Base-by-base conservation (phyloP, 2,888 invertebrate species). In the Dioctria rufipes region DNA sequence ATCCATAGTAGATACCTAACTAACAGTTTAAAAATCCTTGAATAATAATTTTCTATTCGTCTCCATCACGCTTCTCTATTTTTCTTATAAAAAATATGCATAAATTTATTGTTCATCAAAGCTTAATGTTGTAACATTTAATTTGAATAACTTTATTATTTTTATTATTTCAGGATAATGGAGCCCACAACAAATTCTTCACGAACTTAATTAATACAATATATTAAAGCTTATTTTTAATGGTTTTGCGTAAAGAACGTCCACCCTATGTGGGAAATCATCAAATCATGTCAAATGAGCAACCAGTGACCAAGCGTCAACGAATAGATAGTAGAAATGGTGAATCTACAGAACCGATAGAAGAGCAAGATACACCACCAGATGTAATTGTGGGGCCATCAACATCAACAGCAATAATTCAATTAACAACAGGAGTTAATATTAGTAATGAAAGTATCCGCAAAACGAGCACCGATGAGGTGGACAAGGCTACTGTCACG, bases 271-370 rank as follows among this genome's bases (percentile, higher is more conserved):
- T 80, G 83, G 84, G 84, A 84, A 81, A 82, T 79, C 83, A 84
- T 60, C 78, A 66, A 65, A 83, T 60, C 78, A 94, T 94, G 94
- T 93, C 92, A 87, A 93, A 93, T 85, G 94, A 95, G 89, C 95
- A 95, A 90, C 96, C 96, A 84, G 93, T 94, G 85, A 95, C 95
- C 88, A 96, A 96, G 90, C 94, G 95, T 87, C 93, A 94, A 87
- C 92, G 95, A 86, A 93, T 95, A 84, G 93, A 93, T 81, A 87
- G 83, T 65, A 83, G 81, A 63, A 77, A 63, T 67, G 80, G 77
- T n/a, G 79, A 67, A 67, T 13, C 84, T 69, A 71, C 82, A 86
- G 85, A 83, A 84, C 71, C 78, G 81, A 67, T 65, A 13, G 73
- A 79, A 3, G 78, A 79, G 5, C 49, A 49, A 13, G 73, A 75